Evolutionary conservation across 1,140 invertebrate genomes (phyloP).

Genomic region (Platyura marginata): DNA sequence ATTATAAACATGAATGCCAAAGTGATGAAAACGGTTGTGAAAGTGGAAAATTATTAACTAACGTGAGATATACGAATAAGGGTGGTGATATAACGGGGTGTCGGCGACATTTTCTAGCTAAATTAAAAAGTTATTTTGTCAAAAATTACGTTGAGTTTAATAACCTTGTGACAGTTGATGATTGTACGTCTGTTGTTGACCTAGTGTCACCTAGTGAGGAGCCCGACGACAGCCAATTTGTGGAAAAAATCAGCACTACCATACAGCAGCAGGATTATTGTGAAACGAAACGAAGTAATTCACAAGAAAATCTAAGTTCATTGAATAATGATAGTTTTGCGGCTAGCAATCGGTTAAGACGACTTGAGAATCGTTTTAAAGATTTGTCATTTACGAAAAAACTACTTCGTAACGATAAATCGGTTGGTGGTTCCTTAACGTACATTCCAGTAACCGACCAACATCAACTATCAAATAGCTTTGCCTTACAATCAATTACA

Average conservation of each 20-base stretch:
- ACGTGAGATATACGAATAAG: not conserved
- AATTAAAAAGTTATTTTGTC: not conserved
- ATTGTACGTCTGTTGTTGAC: too few relatives aligned
- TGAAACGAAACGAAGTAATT: not conserved
- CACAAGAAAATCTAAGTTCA: not conserved
- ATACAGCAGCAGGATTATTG: not conserved
- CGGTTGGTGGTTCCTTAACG: too few relatives aligned
- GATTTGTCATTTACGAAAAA: conserved; percentile 3
- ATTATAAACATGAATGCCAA: not conserved
- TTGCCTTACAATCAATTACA: too few relatives aligned
- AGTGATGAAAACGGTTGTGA: not conserved
- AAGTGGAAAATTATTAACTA: not conserved
- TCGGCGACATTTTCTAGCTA: not conserved
- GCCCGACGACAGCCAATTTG: not conserved
- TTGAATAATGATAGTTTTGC: conserved; percentile 1
- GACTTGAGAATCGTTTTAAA: conserved; percentile 6
- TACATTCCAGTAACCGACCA: too few relatives aligned
- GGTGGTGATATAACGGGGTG: too few relatives aligned
- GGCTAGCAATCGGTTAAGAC: conserved; percentile 5
- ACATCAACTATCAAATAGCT: too few relatives aligned
- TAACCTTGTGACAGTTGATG: not conserved
- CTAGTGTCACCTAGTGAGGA: not conserved
- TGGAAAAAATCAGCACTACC: not conserved
- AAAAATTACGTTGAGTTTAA: not conserved
- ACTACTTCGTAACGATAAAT: too few relatives aligned